A percentile compares a stretch with the other conserved stretches of the same genome.
Conservation (phyloP, 2,888 invertebrate genomes). For the Carabus problematicus region DNA sequence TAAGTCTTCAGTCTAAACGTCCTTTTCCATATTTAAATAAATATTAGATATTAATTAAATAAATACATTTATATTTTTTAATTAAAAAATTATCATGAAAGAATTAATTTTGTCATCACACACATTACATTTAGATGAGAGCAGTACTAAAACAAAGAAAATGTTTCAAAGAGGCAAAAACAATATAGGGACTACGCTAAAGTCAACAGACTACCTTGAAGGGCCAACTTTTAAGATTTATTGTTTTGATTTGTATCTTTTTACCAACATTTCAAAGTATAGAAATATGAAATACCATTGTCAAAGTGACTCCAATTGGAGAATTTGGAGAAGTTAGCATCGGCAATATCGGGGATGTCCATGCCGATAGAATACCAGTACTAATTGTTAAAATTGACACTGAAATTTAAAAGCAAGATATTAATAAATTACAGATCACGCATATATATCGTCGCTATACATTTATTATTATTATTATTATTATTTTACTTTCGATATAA, state of each 20-base stretch:
- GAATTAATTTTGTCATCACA: too few species aligned
- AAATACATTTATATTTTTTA: too few species aligned
- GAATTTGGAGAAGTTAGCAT: slow-evolving; percentile 54
- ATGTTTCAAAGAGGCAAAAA: not conserved
- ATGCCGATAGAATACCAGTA: slow-evolving; percentile 60
- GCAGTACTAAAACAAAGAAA: not conserved
- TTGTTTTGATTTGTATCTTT: too few species aligned
- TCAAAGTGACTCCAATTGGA: slow-evolving; percentile 40
- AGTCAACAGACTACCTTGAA: too few species aligned
- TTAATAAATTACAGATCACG: not conserved
- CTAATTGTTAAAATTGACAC: slow-evolving; percentile 45
- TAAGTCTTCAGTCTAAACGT: too few species aligned
- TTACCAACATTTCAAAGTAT: not conserved
- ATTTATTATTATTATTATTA: too few species aligned
- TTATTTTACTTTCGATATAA: too few species aligned
- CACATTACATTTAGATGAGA: too few species aligned
- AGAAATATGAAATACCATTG: slow-evolving; percentile 27
- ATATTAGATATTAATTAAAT: too few species aligned
- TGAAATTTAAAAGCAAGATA: slow-evolving; percentile 12
- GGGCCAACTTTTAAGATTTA: not conserved
- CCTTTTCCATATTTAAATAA: too few species aligned
- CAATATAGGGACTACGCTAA: too few species aligned
- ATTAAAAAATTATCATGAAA: too few species aligned
- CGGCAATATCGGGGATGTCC: slow-evolving; percentile 66
- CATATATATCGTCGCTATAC: slow-evolving; percentile 3